Percentiles rank a stretch among this genome's conserved stretches.
These are phyloP conservation scores for Tachysurus vachellii DNA, from an alignment of 2,113 vertebrate genomes.

Conservation along the genomic window DNA sequence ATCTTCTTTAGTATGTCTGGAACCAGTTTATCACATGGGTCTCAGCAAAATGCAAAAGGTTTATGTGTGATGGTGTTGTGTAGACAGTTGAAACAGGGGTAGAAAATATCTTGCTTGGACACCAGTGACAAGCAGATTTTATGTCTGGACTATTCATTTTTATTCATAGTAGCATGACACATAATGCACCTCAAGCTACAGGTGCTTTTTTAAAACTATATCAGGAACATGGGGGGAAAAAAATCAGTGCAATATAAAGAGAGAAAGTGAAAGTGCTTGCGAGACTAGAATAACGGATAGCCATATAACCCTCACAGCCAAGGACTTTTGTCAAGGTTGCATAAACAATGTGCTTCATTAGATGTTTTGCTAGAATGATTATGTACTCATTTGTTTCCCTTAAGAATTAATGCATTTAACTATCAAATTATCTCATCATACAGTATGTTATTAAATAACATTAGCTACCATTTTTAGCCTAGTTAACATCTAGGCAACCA, in stretches of 20 bases:
- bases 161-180: neutral
- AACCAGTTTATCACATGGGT: neutral
- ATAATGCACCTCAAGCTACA: neutral
- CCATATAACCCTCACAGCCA: neutral
- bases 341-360: neutral
- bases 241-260: neutral
- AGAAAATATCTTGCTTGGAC: neutral
- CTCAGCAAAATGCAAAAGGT: neutral
- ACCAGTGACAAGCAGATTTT: neutral
- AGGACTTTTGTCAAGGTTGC: neutral
- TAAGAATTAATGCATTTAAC: neutral
- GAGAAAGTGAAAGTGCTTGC: neutral
- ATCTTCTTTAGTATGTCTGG: neutral
- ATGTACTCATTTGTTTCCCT: neutral
- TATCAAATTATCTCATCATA: neutral
- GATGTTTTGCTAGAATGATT: neutral
- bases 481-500: neutral
- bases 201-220: neutral
- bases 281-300: neutral
- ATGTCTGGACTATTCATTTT: neutral
- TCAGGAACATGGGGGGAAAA: neutral
- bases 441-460: neutral
- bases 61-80: neutral
- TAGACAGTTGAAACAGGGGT: neutral
- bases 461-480: neutral